Conservation (phyloP, 1,140 invertebrate species). For the Lordiphosa clarofinis region DNA sequence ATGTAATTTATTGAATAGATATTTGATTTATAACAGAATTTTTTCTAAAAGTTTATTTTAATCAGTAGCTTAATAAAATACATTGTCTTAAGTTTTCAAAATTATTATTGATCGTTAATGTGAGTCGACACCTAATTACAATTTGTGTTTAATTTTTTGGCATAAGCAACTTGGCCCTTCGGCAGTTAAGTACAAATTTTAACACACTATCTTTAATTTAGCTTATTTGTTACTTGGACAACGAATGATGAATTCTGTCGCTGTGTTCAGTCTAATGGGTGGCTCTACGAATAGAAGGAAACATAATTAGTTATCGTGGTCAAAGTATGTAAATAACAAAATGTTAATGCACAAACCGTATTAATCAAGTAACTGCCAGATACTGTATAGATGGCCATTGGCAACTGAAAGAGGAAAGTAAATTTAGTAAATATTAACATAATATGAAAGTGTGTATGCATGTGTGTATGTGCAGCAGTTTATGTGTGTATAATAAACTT, state of each 20-base stretch:
- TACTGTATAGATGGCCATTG: not conserved
- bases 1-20: too few relatives aligned
- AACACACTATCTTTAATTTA: too few relatives aligned
- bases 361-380: not conserved
- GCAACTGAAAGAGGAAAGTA: constrained; percentile 1
- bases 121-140: too few relatives aligned
- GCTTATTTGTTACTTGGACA: not conserved
- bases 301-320: not conserved
- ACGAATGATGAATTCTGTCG: not conserved
- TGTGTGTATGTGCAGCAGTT: not conserved
- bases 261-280: not conserved
- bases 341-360: constrained; percentile 2
- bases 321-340: not conserved
- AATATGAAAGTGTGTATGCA: constrained; percentile 5
- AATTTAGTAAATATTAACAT: not conserved
- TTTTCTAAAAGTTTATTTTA: too few relatives aligned
- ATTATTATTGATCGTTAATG: too few relatives aligned
- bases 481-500: not conserved
- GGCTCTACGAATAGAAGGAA: constrained; percentile 1
- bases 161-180: too few relatives aligned
- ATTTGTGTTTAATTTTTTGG: too few relatives aligned
- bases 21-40: too few relatives aligned
- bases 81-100: too few relatives aligned
- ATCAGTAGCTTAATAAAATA: too few relatives aligned
- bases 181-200: too few relatives aligned